Evolutionary conservation across 2,888 invertebrate genomes (phyloP), one percentile per base, ranked within the genome.

Genomic region (Plusia festucae): DNA sequence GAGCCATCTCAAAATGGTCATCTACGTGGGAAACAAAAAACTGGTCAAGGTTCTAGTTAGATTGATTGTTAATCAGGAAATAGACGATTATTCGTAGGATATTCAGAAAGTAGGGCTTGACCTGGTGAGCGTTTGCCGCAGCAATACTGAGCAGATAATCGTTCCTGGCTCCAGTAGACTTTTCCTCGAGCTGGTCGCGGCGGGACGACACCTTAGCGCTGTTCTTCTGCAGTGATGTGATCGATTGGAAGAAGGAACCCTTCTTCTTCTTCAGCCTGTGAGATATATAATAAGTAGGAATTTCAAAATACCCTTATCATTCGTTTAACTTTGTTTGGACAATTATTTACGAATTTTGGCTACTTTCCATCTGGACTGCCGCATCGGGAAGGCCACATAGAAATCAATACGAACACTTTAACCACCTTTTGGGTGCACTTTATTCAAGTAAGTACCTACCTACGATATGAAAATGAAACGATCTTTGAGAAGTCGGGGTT

Each of bases 181-280:
- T 99, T 89, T 98, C 98, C 90, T 99, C 99, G 59, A 98, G 96
- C 83, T 97, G 97, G 86, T 99, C 99, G 72, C 98, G 97, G 85
- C 98, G 97, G 2, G 98, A 97, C 8, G 98, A 98, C 53, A 99
- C 99, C 95, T 99, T 99, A n/a, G 98, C 98, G 92, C 99, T 99
- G 90, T 99, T 99, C 94, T 99, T 99, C 90, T 99, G 99, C 80
- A 99, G 96, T 65, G 99, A 98, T 9, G 99, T 98, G 85, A 99
- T 98, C 11, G 99, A 99, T 91, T 99, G 98, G 92, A 99, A 99
- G 93, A 99, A 98, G 7, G 99, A 98, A 20, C 99, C 99, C 85
- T 99, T 99, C 95, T 99, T 99, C 96, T 98, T 98, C 95, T 98
- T 99, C 80, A 99, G 94, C 90, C 98, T 98, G 65, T 15, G 52